Percentiles rank a stretch among this genome's conserved stretches.
Conservation (phyloP, 2,888 invertebrate species). For the Troides helena region DNA sequence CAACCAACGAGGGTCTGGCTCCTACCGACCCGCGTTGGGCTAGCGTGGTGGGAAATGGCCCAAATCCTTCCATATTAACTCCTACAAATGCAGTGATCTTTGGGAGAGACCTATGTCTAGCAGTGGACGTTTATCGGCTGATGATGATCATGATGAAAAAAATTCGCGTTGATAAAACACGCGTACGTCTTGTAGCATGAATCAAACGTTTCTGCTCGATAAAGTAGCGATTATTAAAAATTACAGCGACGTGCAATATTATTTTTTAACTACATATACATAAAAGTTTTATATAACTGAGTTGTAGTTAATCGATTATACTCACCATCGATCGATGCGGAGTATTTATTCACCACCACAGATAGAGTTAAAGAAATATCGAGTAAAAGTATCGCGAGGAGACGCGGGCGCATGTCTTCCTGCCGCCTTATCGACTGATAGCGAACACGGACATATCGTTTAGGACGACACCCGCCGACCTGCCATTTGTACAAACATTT, state of each 20-base stretch:
- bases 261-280: not conserved
- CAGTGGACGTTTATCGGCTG: too few relatives aligned
- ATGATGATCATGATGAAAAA: too few relatives aligned
- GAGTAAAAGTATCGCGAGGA: conserved; percentile 12
- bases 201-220: conserved; percentile 17
- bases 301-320: conserved; percentile 11
- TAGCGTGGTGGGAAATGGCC: too few relatives aligned
- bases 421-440: conserved; percentile 31
- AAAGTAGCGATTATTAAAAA: not conserved
- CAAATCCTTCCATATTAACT: too few relatives aligned
- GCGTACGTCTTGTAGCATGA: too few relatives aligned
- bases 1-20: too few relatives aligned
- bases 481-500: conserved; percentile 18
- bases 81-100: too few relatives aligned
- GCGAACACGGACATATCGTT: conserved; percentile 28
- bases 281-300: conserved; percentile 6
- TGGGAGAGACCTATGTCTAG: too few relatives aligned
- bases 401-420: conserved; percentile 32
- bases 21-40: too few relatives aligned
- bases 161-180: too few relatives aligned
- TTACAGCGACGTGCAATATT: conserved; percentile 3
- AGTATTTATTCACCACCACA: conserved; percentile 29
- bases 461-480: conserved; percentile 1
- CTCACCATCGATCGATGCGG: conserved; percentile 20
- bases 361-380: conserved; percentile 16